Percentiles rank a stretch among this genome's conserved stretches.
Evolutionary conservation across 1,140 invertebrate species (phyloP).

Genomic region (Aculops lycopersici): DNA sequence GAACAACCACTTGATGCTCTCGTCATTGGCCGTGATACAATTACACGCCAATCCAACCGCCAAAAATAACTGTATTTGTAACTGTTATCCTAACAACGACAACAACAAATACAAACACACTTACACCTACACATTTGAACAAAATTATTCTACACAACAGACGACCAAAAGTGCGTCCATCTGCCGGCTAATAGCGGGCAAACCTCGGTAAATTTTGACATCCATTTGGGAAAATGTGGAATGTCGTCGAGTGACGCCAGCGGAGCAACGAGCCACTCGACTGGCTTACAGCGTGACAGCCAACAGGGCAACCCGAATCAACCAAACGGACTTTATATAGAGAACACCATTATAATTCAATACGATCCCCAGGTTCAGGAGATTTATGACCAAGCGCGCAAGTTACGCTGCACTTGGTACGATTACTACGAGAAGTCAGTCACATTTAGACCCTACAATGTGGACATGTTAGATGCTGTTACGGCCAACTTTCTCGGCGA

Average conservation of each 20-base stretch:
- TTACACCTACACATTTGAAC: no score
- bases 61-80: no score
- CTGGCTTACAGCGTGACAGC: background rate
- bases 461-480: slow-evolving; percentile 68
- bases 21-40: no score
- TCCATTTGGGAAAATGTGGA: slow-evolving; percentile 32
- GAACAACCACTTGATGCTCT: no score
- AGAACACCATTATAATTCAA: slow-evolving; percentile 76
- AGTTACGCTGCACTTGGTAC: slow-evolving; percentile 65
- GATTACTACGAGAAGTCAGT: slow-evolving; percentile 79
- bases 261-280: background rate
- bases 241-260: slow-evolving; percentile 10
- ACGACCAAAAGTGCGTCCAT: slow-evolving; percentile 54
- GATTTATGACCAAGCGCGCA: slow-evolving; percentile 36
- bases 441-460: slow-evolving; percentile 55
- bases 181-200: slow-evolving; percentile 47
- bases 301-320: background rate
- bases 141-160: slow-evolving; percentile 41
- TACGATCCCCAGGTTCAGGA: slow-evolving; percentile 79
- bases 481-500: slow-evolving; percentile 75
- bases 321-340: slow-evolving; percentile 34
- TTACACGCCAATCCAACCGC: no score
- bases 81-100: no score
- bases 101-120: no score
- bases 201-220: slow-evolving; percentile 57